These are phyloP conservation scores for Eilema sororculum DNA, from an alignment of 2,888 invertebrate genomes.

Conservation along the genomic window DNA sequence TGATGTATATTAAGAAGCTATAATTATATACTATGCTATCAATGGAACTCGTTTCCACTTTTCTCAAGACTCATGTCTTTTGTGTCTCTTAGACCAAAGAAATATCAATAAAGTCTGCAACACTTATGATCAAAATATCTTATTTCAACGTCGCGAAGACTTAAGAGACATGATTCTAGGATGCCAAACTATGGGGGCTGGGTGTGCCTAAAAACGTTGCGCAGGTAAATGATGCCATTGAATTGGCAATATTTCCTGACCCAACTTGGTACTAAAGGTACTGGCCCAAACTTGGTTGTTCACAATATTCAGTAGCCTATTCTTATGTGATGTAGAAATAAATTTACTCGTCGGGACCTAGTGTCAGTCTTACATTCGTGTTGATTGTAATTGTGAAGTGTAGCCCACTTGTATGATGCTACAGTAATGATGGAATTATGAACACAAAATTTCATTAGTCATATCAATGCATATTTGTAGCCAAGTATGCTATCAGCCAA, in stretches of 20 bases:
- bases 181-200: not conserved
- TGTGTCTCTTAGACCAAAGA: not conserved
- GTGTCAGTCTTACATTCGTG: not conserved
- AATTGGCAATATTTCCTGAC: conserved; percentile 4
- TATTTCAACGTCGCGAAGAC: not conserved
- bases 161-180: not conserved
- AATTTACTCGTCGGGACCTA: not conserved
- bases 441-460: not conserved
- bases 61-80: not conserved
- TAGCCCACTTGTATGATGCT: not conserved
- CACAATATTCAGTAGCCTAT: conserved; percentile 3
- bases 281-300: not conserved
- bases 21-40: conserved; percentile 8
- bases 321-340: not conserved
- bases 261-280: not conserved
- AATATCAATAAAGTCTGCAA: not conserved
- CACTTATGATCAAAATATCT: not conserved
- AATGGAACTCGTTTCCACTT: not conserved
- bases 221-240: not conserved
- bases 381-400: not conserved
- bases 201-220: not conserved
- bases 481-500: not conserved
- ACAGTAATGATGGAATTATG: not conserved
- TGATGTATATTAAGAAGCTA: not conserved
- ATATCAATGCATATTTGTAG: not conserved